These are phyloP conservation scores for Trissolcus japonicus DNA, from an alignment of 2,888 invertebrate genomes.

Conservation along the genomic window DNA sequence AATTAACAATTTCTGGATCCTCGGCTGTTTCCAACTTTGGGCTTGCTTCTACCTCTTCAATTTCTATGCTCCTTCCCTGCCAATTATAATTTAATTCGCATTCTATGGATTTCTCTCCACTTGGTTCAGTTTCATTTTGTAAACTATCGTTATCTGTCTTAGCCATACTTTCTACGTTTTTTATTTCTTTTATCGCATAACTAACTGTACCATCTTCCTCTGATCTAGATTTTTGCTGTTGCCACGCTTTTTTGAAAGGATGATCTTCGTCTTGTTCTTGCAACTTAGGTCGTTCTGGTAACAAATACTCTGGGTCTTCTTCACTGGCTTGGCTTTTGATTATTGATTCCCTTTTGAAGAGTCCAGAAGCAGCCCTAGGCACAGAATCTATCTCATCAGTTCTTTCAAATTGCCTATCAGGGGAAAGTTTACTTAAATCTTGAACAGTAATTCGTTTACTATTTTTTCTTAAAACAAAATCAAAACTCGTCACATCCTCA, in stretches of 20 bases:
- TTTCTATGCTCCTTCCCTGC: slow-evolving; percentile 58
- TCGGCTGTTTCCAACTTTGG: slow-evolving; percentile 56
- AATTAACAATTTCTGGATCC: slow-evolving; percentile 60
- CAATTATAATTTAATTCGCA: slow-evolving; percentile 53
- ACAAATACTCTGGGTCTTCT: slow-evolving; percentile 72
- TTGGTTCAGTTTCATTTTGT: slow-evolving; percentile 24
- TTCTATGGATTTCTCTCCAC: slow-evolving; percentile 37
- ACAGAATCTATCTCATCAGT: slow-evolving; percentile 51
- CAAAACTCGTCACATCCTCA: slow-evolving; percentile 61
- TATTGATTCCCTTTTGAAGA: slow-evolving; percentile 73
- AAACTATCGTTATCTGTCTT: slow-evolving; percentile 29
- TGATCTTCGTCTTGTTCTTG: slow-evolving; percentile 74
- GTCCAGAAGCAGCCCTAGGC: slow-evolving; percentile 62
- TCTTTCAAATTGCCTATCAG: slow-evolving; percentile 62
- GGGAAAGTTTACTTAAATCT: slow-evolving; percentile 68
- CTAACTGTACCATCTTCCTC: slow-evolving; percentile 70
- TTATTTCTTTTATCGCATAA: slow-evolving; percentile 64
- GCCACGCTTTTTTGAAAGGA: slow-evolving; percentile 75
- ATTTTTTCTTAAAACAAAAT: slow-evolving; percentile 66
- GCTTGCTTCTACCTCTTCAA: slow-evolving; percentile 60
- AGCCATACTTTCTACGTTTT: slow-evolving; percentile 34
- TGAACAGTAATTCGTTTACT: slow-evolving; percentile 69
- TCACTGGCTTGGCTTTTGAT: slow-evolving; percentile 74
- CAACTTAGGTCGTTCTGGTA: slow-evolving; percentile 73
- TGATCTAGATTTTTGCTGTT: slow-evolving; percentile 73